Base-by-base conservation (phyloP, 2,888 invertebrate genomes). In the Ectemnius cavifrons region DNA sequence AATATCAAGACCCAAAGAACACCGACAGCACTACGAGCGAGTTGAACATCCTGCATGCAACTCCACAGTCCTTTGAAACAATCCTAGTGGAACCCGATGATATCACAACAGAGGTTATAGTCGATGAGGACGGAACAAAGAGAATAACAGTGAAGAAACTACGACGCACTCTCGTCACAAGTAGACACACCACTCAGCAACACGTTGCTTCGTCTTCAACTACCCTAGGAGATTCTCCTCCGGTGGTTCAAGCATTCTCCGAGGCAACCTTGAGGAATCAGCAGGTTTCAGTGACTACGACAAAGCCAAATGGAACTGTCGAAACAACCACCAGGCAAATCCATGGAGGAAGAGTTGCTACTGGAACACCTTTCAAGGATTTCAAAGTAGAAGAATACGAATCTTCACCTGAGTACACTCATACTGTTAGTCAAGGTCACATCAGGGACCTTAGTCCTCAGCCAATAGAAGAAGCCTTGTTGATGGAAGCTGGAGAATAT, bases 71-170 rank as follows among this genome's bases (percentile, higher is more conserved):
- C 0, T 96, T 96, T 86, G 96, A 96, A 90, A 96, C 96, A 0
- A 93, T 96, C 4, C 94, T 96, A 88, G 94, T 95, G 0, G 96
- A 96, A 89, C 96, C 96, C 0, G 96, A 96, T 88, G 95, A 96
- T 88, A 95, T 96, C 1, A 96, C 95, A 0, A 96, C 96, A 0
- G 95, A 96, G 91, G 95, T 96, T 2, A 93, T 95, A 0, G 93
- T 94, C 0, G 96, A 96, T 84, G 94, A 96, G 18, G 96, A 96
- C 88, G 96, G 96, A 4, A 95, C 95, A 0, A 96, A 95, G 86
- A 93, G 95, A 80, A 96, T 96, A 63, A 95, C 96, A 70, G 94
- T 96, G 0, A 94, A 93, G 79, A 96, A 95, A 90, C 88, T 95
- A 4, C 93, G 95, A 67, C 93, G 94, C 84, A 95, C 95, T 0